Evolutionary conservation across 2,113 vertebrate species (phyloP).

Genomic region (Paratilapia polleni): DNA sequence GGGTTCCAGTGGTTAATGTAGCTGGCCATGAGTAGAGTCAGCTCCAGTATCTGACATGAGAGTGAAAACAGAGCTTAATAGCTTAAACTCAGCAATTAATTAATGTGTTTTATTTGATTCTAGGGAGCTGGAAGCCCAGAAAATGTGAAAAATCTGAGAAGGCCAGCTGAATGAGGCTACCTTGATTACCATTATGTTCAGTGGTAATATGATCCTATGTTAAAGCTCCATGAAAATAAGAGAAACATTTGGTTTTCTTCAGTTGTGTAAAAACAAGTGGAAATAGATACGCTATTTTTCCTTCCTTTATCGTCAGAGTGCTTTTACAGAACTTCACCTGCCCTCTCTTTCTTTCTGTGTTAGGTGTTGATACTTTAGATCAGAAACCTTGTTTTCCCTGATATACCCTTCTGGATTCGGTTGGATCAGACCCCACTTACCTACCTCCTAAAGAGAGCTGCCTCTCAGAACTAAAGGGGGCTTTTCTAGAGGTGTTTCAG

Average conservation of each 20-base stretch:
- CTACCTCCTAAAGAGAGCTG: too few species aligned
- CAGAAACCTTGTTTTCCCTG: too few species aligned
- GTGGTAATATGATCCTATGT: slow-evolving; percentile 2
- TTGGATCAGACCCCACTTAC: too few species aligned
- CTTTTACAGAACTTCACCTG: too few species aligned
- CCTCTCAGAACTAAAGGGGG: too few species aligned
- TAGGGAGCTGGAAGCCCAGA: neutral
- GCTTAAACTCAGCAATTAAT: slow-evolving; percentile 10
- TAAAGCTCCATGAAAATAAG: neutral
- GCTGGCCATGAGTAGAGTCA: slow-evolving; percentile 89
- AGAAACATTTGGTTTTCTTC: slow-evolving; percentile 42
- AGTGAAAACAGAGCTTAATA: neutral
- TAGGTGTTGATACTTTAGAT: too few species aligned
- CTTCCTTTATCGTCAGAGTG: neutral
- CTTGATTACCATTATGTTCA: slow-evolving; percentile 16
- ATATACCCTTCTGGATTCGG: too few species aligned
- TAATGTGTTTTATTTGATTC: slow-evolving; percentile 40
- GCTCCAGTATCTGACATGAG: slow-evolving; percentile 84
- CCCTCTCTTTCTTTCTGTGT: too few species aligned
- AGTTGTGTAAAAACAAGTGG: neutral
- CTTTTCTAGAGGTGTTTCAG: too few species aligned
- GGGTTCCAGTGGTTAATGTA: slow-evolving; percentile 86
- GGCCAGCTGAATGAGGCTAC: neutral
- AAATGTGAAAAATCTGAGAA: slow-evolving; percentile 21
- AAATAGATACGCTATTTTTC: neutral